Evolutionary conservation across 2,888 invertebrate species (phyloP).

Genomic region (Lasioglossum malachurum): DNA sequence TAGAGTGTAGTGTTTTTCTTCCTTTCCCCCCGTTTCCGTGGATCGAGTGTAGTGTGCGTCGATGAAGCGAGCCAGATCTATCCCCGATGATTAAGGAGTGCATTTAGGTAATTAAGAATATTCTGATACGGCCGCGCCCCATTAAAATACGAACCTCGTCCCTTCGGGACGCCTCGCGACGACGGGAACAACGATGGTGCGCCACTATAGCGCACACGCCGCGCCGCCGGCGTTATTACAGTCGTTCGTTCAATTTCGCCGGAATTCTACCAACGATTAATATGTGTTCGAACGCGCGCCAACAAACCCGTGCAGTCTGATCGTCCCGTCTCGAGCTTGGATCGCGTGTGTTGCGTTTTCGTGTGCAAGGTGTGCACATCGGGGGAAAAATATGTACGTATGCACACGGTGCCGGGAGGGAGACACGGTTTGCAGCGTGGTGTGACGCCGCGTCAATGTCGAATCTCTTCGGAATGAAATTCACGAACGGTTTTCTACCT

Average conservation of each 20-base stretch:
- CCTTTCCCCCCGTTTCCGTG: constrained; percentile 67
- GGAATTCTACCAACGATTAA: constrained; percentile 11
- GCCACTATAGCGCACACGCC: constrained; percentile 69
- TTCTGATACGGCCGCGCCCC: constrained; percentile 64
- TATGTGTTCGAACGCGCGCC: background rate
- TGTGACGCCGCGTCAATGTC: constrained; percentile 62
- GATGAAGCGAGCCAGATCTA: constrained; percentile 75
- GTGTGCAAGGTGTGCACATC: constrained; percentile 44
- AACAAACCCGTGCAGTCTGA: constrained; percentile 12
- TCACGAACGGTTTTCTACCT: background rate
- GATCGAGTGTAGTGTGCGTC: constrained; percentile 76
- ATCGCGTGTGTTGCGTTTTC: constrained; percentile 34
- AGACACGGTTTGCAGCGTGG: constrained; percentile 46
- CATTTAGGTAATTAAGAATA: constrained; percentile 78
- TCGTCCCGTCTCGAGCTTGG: background rate
- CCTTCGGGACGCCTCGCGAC: constrained; percentile 59
- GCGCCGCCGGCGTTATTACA: constrained; percentile 62
- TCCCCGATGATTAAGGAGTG: constrained; percentile 78
- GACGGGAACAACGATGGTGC: constrained; percentile 57
- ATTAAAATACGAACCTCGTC: constrained; percentile 48
- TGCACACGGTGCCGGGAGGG: constrained; percentile 53
- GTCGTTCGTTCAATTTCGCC: constrained; percentile 18
- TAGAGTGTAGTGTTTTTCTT: constrained; percentile 79
- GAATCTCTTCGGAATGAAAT: constrained; percentile 35
- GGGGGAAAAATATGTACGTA: constrained; percentile 6